A percentile compares a stretch with the other conserved stretches of the same genome.
These are phyloP conservation scores for Melanocharis versteri DNA, from an alignment of 2,113 vertebrate species.

Conservation along the genomic window DNA sequence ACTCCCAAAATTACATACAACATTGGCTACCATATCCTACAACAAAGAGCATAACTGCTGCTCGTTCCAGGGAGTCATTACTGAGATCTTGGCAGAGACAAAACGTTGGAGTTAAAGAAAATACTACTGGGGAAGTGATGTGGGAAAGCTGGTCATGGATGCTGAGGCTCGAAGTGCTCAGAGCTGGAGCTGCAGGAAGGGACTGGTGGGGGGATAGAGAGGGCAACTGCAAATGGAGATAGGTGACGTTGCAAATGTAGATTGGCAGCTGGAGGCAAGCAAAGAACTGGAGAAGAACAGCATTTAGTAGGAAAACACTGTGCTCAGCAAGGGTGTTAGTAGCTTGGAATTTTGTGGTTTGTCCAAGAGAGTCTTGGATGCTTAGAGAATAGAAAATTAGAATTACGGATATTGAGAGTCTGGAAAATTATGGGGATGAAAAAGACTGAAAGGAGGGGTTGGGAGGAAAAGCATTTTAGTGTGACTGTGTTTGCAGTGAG, in stretches of 20 bases:
- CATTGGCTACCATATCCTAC: background rate
- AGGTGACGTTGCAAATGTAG: background rate
- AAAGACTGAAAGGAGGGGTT: background rate
- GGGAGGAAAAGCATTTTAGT: background rate
- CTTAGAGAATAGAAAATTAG: background rate
- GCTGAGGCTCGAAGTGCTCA: fast-evolving
- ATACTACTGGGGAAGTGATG: background rate
- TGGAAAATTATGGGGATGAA: background rate
- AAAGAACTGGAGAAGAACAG: background rate
- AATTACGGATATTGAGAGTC: background rate
- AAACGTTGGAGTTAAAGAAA: background rate
- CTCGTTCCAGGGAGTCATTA: background rate
- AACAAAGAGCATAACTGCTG: background rate
- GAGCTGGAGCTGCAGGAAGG: background rate
- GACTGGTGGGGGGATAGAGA: background rate
- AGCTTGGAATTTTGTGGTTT: background rate
- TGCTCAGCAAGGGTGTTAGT: background rate
- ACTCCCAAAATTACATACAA: background rate
- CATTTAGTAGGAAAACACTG: background rate
- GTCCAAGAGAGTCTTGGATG: background rate
- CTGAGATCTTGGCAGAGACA: background rate
- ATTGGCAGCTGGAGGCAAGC: background rate
- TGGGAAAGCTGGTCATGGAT: background rate
- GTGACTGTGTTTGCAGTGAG: background rate
- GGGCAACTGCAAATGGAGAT: background rate